Conservation (phyloP, 2,113 vertebrate species). For the Protobothrops flavoviridis region DNA sequence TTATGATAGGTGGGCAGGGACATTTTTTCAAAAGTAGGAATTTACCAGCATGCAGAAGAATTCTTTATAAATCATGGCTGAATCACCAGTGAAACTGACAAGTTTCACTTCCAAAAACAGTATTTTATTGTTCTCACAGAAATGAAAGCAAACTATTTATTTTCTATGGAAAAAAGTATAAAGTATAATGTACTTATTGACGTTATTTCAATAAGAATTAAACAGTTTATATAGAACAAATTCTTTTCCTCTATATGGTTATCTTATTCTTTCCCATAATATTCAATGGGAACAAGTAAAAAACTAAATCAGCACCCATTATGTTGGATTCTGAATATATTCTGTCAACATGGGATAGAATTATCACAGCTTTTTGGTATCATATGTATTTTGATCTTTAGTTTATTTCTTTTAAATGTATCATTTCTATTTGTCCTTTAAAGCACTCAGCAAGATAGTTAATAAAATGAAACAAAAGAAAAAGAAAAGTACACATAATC, state of each 20-base stretch:
- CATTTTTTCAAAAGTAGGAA: not conserved
- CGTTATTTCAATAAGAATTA: not conserved
- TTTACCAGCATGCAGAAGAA: not conserved
- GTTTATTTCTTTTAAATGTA: not conserved
- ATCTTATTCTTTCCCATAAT: not conserved
- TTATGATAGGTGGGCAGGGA: not conserved
- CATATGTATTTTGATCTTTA: not conserved
- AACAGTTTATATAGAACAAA: not conserved
- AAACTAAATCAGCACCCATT: not conserved
- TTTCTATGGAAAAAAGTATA: not conserved
- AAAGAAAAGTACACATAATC: not conserved
- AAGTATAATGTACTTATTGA: not conserved
- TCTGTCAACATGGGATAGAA: not conserved
- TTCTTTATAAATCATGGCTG: not conserved
- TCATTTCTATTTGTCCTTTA: not conserved
- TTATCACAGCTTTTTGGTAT: not conserved
- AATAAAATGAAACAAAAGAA: not conserved
- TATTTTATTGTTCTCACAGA: not conserved
- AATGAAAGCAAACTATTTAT: not conserved
- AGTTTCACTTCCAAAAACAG: not conserved
- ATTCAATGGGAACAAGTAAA: not conserved
- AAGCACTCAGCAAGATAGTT: not conserved
- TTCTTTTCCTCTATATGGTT: not conserved
- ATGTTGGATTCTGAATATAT: not conserved
- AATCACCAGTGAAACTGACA: not conserved